A percentile compares a stretch with the other conserved stretches of the same genome.
These are phyloP conservation scores for Agriopis aurantiaria DNA, from an alignment of 2,888 invertebrate genomes.

Conservation along the genomic window DNA sequence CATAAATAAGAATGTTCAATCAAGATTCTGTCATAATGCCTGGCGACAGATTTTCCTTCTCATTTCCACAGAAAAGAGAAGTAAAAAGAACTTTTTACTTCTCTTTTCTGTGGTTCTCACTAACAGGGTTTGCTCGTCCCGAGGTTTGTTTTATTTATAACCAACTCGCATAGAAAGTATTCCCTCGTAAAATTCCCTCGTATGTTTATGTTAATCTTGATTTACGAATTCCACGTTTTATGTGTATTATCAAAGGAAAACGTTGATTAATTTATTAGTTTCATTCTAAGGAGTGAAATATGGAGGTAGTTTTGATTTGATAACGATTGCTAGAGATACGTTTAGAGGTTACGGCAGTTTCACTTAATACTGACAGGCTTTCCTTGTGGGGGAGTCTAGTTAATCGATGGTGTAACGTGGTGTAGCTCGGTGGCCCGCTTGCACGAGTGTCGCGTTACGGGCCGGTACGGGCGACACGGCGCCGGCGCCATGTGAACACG, in stretches of 20 bases:
- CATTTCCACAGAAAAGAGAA: no score
- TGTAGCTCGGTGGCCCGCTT: conserved; percentile 44
- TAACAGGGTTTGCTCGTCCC: conserved; percentile 58
- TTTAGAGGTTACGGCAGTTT: background rate
- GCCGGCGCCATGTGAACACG: conserved; percentile 14
- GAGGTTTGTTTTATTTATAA: conserved; percentile 46
- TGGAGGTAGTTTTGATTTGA: conserved; percentile 32
- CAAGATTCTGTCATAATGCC: no score
- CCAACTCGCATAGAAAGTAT: conserved; percentile 51
- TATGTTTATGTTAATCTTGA: conserved; percentile 49
- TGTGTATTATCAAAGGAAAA: conserved; percentile 47
- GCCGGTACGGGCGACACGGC: conserved; percentile 7
- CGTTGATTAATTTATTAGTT: conserved; percentile 48
- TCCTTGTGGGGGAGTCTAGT: conserved; percentile 3
- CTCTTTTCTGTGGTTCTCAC: conserved; percentile 44
- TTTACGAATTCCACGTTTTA: conserved; percentile 56
- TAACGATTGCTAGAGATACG: conserved; percentile 40
- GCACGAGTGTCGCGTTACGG: conserved; percentile 58
- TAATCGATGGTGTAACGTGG: conserved; percentile 29
- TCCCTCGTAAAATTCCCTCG: conserved; percentile 48
- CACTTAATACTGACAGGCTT: background rate
- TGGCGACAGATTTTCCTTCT: no score
- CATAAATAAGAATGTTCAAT: no score
- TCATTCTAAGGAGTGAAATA: conserved; percentile 40
- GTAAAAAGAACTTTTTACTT: no score